These are phyloP conservation scores for Sinocyclocheilus anshuiensis DNA, from an alignment of 2,113 vertebrate species.

Conservation along the genomic window DNA sequence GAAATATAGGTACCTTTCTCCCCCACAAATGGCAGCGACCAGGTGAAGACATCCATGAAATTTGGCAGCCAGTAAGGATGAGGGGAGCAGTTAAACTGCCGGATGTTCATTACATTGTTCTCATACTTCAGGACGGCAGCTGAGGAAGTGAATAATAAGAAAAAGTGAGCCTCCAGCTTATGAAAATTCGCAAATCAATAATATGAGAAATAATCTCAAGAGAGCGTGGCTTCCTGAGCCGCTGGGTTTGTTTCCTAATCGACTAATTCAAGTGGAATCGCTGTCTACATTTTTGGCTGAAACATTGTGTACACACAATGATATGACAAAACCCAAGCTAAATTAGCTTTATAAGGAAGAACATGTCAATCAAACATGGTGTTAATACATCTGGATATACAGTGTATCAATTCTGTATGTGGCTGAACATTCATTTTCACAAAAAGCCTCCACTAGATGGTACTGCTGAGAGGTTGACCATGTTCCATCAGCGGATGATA, in stretches of 20 bases:
- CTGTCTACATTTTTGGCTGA: neutral
- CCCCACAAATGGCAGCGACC: constrained; percentile 84
- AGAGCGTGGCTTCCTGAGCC: neutral
- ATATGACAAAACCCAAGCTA: neutral
- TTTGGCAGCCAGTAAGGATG: constrained; percentile 85
- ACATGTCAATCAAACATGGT: neutral
- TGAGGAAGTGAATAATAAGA: constrained; percentile 52
- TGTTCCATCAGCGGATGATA: constrained; percentile 73
- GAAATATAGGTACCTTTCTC: constrained; percentile 73
- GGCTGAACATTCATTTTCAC: constrained; percentile 10
- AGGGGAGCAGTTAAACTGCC: constrained; percentile 84
- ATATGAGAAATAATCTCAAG: constrained; percentile 15
- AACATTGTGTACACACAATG: neutral
- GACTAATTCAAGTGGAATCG: neutral
- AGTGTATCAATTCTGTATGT: neutral
- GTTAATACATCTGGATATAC: neutral
- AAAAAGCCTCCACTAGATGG: constrained; percentile 66
- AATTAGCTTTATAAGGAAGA: neutral
- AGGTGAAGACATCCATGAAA: constrained; percentile 86
- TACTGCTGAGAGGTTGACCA: constrained; percentile 65
- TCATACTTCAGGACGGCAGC: constrained; percentile 84
- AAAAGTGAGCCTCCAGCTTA: neutral
- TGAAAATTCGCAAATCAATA: neutral
- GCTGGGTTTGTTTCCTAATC: constrained; percentile 23
- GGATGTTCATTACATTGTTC: constrained; percentile 86